Conservation (phyloP, 2,888 invertebrate genomes). For the Pterostichus niger region DNA sequence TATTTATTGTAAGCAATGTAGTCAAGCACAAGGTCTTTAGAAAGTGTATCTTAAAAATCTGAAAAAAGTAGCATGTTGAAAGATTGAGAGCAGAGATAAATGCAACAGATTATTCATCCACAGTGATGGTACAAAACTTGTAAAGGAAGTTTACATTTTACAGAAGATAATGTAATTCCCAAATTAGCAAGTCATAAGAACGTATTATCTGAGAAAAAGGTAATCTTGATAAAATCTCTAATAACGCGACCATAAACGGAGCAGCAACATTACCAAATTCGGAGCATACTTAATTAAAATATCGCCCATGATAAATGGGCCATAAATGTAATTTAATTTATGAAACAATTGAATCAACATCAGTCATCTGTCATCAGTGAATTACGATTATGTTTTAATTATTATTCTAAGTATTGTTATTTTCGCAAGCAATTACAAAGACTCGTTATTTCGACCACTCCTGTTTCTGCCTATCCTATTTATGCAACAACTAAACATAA, state of each 20-base stretch:
- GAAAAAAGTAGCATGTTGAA: too few species aligned
- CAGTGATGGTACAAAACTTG: too few species aligned
- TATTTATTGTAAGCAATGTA: too few species aligned
- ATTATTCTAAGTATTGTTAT: slow-evolving; percentile 5
- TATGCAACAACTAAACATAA: too few species aligned
- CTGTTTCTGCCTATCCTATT: background rate
- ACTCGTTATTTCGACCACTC: background rate
- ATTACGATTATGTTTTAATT: slow-evolving; percentile 42
- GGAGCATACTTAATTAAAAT: slow-evolving; percentile 38
- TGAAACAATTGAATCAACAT: slow-evolving; percentile 38
- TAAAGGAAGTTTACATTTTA: too few species aligned
- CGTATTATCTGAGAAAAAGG: background rate
- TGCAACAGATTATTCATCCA: too few species aligned
- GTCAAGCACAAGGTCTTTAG: too few species aligned
- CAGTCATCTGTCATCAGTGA: slow-evolving; percentile 33
- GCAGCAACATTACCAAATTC: slow-evolving; percentile 10
- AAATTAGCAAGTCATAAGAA: slow-evolving; percentile 29
- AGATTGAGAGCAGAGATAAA: too few species aligned
- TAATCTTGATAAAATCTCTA: slow-evolving; percentile 10
- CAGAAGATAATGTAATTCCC: background rate
- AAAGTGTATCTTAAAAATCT: too few species aligned
- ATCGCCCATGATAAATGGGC: slow-evolving; percentile 18
- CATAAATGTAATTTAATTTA: slow-evolving; percentile 45
- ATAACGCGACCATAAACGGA: slow-evolving; percentile 1
- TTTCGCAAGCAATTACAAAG: slow-evolving; percentile 22